phyloP scores from a whole-genome alignment of 2,797 vertebrate genomes.

The Onychomys leucogaster region DNA sequence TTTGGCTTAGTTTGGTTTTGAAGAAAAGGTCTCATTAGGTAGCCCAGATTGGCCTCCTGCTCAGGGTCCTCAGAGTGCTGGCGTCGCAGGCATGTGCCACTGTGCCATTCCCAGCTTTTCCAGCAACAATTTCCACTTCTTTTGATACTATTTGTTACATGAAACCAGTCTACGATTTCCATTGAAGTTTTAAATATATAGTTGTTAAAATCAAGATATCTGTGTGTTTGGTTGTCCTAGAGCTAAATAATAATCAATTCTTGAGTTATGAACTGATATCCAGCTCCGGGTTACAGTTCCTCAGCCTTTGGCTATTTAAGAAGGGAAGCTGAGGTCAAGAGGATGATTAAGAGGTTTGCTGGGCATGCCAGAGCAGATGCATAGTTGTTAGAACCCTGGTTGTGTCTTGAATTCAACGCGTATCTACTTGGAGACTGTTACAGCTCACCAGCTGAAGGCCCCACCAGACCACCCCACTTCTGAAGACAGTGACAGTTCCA shows the following conservation, averaged over 20 bases:
- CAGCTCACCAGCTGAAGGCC: not conserved
- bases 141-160: not conserved
- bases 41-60: not conserved
- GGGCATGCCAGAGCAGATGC: not conserved
- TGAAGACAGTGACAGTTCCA: not conserved
- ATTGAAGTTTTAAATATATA: not conserved
- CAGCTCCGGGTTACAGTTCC: not conserved
- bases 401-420: not conserved
- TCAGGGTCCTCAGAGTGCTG: not conserved
- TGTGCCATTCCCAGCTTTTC: not conserved
- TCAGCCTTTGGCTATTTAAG: not conserved
- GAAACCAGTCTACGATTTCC: not conserved
- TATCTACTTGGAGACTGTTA: not conserved
- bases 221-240: not conserved
- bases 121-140: not conserved
- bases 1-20: not conserved
- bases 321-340: slow-evolving; percentile 9
- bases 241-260: not conserved
- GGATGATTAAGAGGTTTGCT: not conserved
- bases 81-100: not conserved
- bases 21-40: not conserved
- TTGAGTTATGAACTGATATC: not conserved
- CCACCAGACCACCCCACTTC: not conserved
- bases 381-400: rapidly evolving
- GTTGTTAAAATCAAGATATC: not conserved